Evolutionary conservation across 2,113 vertebrate species (phyloP).

Genomic region (Sarotherodon lohbergeri): DNA sequence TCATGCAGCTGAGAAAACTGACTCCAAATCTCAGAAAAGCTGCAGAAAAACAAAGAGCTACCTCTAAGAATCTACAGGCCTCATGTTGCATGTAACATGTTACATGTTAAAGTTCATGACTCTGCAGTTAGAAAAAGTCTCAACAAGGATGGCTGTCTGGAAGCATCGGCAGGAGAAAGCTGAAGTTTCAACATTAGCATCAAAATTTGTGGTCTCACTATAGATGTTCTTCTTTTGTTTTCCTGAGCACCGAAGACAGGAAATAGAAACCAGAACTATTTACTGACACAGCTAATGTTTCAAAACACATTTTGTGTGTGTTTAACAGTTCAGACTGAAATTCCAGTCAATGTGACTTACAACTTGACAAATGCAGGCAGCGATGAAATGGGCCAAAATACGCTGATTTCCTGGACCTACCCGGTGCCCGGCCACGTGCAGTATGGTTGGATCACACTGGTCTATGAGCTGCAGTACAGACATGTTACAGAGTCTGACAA

Average conservation of each 20-base stretch:
- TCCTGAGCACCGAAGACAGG: background rate
- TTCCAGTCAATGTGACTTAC: slow-evolving; percentile 68
- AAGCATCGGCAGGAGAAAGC: background rate
- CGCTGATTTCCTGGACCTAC: slow-evolving; percentile 64
- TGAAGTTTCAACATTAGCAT: background rate
- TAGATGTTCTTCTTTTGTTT: background rate
- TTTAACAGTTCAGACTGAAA: slow-evolving; percentile 67
- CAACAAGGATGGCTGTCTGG: background rate
- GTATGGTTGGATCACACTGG: slow-evolving; percentile 74
- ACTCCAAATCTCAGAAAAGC: background rate
- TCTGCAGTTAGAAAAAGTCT: background rate
- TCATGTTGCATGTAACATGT: background rate
- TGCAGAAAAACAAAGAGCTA: background rate
- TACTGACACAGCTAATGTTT: background rate
- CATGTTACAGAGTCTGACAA: slow-evolving; percentile 23
- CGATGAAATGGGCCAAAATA: slow-evolving; percentile 39
- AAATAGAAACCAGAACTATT: background rate
- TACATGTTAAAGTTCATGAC: background rate
- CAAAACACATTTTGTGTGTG: background rate
- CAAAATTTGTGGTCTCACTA: background rate
- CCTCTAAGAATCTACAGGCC: background rate
- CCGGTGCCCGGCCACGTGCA: slow-evolving; percentile 55
- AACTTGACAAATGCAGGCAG: slow-evolving; percentile 34
- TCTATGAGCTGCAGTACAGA: slow-evolving; percentile 72
- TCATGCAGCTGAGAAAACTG: background rate